Evolutionary conservation across 2,888 invertebrate genomes (phyloP), one percentile per base, ranked within the genome.

Genomic region (Anthoptus insignis): DNA sequence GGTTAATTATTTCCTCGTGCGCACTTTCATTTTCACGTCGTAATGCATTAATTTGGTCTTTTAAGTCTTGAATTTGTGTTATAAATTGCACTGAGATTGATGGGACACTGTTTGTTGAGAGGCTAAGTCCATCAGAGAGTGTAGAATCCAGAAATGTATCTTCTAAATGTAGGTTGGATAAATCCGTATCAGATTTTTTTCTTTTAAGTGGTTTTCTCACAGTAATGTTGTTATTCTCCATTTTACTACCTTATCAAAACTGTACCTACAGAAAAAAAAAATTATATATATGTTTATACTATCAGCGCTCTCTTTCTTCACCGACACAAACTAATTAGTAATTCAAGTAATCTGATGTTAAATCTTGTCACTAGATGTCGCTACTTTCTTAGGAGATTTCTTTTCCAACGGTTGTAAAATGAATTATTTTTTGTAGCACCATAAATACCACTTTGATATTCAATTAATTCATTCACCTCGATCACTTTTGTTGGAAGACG

Each of bases 91-190:
- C 19, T 42, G 42, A 42, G 42, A 42, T 6, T 42, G 42, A 42
- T 9, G 42, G 42, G 14, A 42, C 42, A 42, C 42, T 42, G 42
- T 42, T 42, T 42, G 42, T 42, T 42, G 42, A 42, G 42, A 32
- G 32, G 32, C 11, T 32, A 32, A 32, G 32, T 32, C 32, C 32
- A 32, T 42, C 14, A 16, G 42, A 42, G 14, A 42, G 42, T 42
- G 42, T 42, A 42, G 42, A 42, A 42, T 42, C 42, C 42, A 42
- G 42, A 42, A 42, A 42, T 42, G 42, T 42, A 14, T 42, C 42
- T 42, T 42, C 42, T 42, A 19, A 42, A 16, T 42, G 42, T 14
- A 42, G 11, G 42, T 42, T 42, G 42, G 42, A 42, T 42, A 42
- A 42, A 42, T 42, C 42, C 42, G 42, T 42, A 42, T 42, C 42